Conservation (phyloP, 2,113 vertebrate genomes). For the Ammodytes dubius region DNA sequence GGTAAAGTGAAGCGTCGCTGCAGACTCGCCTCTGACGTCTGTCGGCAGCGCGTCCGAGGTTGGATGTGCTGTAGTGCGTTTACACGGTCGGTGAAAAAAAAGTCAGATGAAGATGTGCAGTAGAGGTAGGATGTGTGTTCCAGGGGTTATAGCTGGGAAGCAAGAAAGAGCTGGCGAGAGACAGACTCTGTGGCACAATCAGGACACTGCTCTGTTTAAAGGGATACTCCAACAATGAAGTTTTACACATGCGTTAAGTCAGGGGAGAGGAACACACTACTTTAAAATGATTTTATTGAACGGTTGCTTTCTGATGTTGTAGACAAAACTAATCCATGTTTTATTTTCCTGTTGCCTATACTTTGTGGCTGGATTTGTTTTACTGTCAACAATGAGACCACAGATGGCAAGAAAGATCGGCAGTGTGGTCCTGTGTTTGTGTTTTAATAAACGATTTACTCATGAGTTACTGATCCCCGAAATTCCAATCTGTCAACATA, state of each 20-base stretch:
- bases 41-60: too few relatives aligned
- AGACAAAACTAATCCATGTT: background rate
- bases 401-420: background rate
- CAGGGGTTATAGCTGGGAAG: background rate
- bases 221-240: background rate
- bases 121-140: background rate
- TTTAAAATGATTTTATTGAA: too few relatives aligned
- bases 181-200: background rate
- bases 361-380: background rate
- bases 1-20: too few relatives aligned
- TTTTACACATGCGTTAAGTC: background rate
- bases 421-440: background rate
- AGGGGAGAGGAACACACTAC: background rate
- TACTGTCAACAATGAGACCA: background rate
- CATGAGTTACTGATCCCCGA: too few relatives aligned
- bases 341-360: background rate
- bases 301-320: background rate
- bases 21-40: too few relatives aligned
- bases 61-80: too few relatives aligned
- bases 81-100: too few relatives aligned
- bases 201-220: background rate
- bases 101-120: too few relatives aligned
- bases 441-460: too few relatives aligned
- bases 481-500: too few relatives aligned
- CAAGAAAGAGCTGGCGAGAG: constrained; percentile 14